phyloP scores from a whole-genome alignment of 2,888 invertebrate species.

The Miltochrista miniata region DNA sequence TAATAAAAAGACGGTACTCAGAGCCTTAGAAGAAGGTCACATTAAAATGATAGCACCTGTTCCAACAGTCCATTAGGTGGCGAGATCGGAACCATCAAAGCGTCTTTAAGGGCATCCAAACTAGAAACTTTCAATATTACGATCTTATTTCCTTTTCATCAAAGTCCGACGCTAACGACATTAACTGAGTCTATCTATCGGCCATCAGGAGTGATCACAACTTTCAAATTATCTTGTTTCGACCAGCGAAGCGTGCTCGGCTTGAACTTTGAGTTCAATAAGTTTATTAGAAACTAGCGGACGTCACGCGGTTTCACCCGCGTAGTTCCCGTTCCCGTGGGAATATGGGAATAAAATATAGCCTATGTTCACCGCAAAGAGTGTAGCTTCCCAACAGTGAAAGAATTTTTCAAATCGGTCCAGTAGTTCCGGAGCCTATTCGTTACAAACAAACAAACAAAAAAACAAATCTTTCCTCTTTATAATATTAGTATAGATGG shows the following conservation, averaged over 20 bases:
- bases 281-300: neutral
- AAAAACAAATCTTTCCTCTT: too few species aligned
- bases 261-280: neutral
- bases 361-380: too few species aligned
- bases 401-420: too few species aligned
- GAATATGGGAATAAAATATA: too few species aligned
- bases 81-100: slow-evolving; percentile 18
- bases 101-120: slow-evolving; percentile 25
- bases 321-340: too few species aligned
- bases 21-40: too few species aligned
- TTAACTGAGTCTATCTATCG: slow-evolving; percentile 33
- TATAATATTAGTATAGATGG: too few species aligned
- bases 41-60: neutral
- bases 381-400: too few species aligned
- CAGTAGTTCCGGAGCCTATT: too few species aligned
- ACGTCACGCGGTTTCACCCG: neutral
- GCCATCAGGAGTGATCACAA: slow-evolving; percentile 27
- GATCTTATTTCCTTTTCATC: slow-evolving; percentile 39
- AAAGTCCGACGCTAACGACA: slow-evolving; percentile 33
- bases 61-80: slow-evolving; percentile 13
- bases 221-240: slow-evolving; percentile 31
- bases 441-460: too few species aligned
- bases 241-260: slow-evolving; percentile 9
- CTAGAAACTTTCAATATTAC: slow-evolving; percentile 35
- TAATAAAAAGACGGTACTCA: too few species aligned